Base-by-base conservation (phyloP, 2,888 invertebrate genomes). In the Polyommatus icarus region DNA sequence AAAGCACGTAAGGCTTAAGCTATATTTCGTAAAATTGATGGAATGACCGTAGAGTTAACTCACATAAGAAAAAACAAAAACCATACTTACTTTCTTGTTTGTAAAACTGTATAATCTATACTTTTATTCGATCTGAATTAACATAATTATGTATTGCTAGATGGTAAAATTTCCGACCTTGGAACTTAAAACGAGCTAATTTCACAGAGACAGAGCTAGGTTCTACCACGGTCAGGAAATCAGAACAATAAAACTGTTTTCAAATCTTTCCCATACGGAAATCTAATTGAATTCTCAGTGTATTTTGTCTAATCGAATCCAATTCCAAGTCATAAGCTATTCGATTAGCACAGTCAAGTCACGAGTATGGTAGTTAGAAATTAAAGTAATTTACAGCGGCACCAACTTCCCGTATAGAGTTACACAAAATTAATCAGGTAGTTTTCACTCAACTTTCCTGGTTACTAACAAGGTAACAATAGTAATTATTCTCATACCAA, bases 351-450 rank as follows among this genome's bases (percentile, higher is more conserved):
- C 54, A 1, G 54, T 54, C 54, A 4, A 54, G 1, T 32, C 67
- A 67, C 67, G 29, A 67, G 32, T 29, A 15, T 6, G 29, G 67
- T 29, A 67, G 18, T 29, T 67, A 24, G 12, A 67, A 67, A 67
- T 67, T 67, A 29, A 67, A 32, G 29, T 32, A 20, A 61, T 61
- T 61, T 67, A 67, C 67, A 67, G 12, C 24, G 61, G 3, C 24
- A 4, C 24, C 67, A 67, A 67, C 67, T 67, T 32, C 15, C 67
- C 46, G 29, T 67, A 67, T 32, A 15, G 67, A 67, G 67, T 67
- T 67, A 18, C 67, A 67, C 61, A 24, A 61, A 61, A 61, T 61
- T 61, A 61, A 61, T 61, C 61, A 24, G 61, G 67, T 32, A 29
- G 67, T 67, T 59, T 59, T 61, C 67, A 32, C 29, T 32, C 67